Conservation (phyloP, 1,140 invertebrate genomes). For the Brachystomella parvula region DNA sequence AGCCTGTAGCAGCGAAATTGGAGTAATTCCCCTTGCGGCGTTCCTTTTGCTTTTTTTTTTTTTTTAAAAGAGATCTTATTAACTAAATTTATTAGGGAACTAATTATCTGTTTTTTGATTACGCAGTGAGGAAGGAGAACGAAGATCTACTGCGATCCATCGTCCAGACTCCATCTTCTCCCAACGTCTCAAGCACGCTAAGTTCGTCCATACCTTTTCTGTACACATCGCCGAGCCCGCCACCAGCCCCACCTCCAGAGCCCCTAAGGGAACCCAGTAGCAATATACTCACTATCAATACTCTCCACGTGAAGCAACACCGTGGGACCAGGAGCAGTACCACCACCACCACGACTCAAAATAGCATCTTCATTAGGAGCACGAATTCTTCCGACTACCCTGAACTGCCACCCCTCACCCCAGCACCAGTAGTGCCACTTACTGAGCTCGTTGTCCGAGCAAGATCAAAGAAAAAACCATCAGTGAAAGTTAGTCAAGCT, state of each 20-base stretch:
- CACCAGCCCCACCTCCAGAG: neutral
- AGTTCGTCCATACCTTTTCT: neutral
- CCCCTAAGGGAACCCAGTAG: neutral
- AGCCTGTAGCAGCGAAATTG: too few relatives aligned
- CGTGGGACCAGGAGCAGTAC: neutral
- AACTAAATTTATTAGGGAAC: neutral
- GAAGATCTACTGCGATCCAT: slow-evolving; percentile 20
- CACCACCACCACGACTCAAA: neutral
- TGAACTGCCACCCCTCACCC: too few relatives aligned
- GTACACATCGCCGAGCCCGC: neutral
- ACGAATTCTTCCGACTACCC: too few relatives aligned
- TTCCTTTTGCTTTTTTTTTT: neutral
- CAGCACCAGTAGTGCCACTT: too few relatives aligned
- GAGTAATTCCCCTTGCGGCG: neutral
- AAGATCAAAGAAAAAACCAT: too few relatives aligned
- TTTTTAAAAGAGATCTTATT: neutral
- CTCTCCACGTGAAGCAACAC: neutral
- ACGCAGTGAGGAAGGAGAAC: slow-evolving; percentile 32
- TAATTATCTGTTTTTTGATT: neutral
- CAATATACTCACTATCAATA: neutral
- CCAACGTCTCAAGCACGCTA: slow-evolving; percentile 2
- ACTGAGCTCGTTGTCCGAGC: too few relatives aligned
- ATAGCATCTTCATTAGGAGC: neutral
- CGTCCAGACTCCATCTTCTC: slow-evolving; percentile 7
- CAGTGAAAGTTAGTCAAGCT: too few relatives aligned